A percentile compares a stretch with the other conserved stretches of the same genome.
phyloP scores from a whole-genome alignment of 2,888 invertebrate genomes.

The Lochmaea capreae region DNA sequence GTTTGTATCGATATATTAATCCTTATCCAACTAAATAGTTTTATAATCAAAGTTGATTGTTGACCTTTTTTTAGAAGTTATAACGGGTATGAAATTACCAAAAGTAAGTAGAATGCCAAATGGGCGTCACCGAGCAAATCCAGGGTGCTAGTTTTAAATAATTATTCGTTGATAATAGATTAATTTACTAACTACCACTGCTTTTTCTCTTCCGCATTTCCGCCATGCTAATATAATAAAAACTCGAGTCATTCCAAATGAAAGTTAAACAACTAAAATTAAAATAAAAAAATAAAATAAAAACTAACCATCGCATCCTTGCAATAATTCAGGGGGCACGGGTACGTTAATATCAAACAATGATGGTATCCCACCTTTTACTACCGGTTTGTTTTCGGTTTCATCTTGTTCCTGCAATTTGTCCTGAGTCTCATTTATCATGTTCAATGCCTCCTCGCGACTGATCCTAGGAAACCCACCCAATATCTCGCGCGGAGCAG shows the following conservation, averaged over 20 bases:
- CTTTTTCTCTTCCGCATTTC: conserved; percentile 6
- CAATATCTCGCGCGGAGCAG: conserved; percentile 90
- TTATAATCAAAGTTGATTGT: too few relatives aligned
- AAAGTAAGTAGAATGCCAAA: too few relatives aligned
- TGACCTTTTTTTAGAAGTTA: too few relatives aligned
- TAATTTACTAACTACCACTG: not conserved
- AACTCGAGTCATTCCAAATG: not conserved
- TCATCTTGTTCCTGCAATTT: conserved; percentile 66
- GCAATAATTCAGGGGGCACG: conserved; percentile 57
- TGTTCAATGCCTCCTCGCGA: conserved; percentile 76
- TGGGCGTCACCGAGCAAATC: too few relatives aligned
- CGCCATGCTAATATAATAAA: not conserved
- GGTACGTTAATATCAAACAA: conserved; percentile 62
- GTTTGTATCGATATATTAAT: too few relatives aligned
- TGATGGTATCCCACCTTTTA: conserved; percentile 59
- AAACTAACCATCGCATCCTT: conserved; percentile 54
- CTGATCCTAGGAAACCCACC: conserved; percentile 89
- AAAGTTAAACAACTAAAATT: conserved; percentile 10
- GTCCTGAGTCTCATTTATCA: conserved; percentile 68
- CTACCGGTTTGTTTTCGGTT: conserved; percentile 44
- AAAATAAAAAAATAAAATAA: conserved; percentile 39
- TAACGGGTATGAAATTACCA: too few relatives aligned
- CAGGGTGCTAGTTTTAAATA: too few relatives aligned
- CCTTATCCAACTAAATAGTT: too few relatives aligned
- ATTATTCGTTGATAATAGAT: not conserved